Conservation (phyloP, 2,113 vertebrate genomes). For the Dicrurus megarhynchus region DNA sequence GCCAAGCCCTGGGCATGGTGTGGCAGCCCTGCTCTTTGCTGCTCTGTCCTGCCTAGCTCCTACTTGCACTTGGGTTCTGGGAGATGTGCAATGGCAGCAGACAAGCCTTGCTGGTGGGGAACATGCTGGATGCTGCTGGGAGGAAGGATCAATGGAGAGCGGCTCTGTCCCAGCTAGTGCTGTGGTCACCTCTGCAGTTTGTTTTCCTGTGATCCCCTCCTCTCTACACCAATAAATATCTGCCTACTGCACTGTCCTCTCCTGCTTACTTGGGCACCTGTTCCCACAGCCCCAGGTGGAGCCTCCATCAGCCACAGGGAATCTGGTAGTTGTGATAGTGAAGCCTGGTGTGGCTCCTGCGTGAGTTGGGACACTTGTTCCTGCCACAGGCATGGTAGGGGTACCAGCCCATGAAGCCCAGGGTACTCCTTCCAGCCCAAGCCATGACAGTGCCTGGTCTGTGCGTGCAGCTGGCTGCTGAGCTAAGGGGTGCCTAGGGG, state of each 20-base stretch:
- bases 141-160: background rate
- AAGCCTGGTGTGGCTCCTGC: background rate
- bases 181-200: background rate
- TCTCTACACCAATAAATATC: conserved; percentile 53
- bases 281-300: background rate
- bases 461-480: background rate
- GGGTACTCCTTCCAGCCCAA: background rate
- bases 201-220: background rate
- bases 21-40: background rate
- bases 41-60: background rate
- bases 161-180: background rate
- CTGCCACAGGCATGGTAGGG: accelerated
- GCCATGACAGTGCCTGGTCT: background rate
- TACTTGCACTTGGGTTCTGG: background rate
- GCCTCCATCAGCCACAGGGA: background rate
- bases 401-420: accelerated
- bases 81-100: background rate
- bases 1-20: background rate
- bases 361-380: background rate
- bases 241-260: background rate
- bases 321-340: background rate
- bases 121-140: background rate
- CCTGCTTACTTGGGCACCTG: background rate
- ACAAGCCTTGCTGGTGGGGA: background rate
- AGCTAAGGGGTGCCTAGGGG: background rate